These are phyloP conservation scores for Sinocyclocheilus rhinocerous DNA, from an alignment of 2,113 vertebrate species.

Conservation along the genomic window DNA sequence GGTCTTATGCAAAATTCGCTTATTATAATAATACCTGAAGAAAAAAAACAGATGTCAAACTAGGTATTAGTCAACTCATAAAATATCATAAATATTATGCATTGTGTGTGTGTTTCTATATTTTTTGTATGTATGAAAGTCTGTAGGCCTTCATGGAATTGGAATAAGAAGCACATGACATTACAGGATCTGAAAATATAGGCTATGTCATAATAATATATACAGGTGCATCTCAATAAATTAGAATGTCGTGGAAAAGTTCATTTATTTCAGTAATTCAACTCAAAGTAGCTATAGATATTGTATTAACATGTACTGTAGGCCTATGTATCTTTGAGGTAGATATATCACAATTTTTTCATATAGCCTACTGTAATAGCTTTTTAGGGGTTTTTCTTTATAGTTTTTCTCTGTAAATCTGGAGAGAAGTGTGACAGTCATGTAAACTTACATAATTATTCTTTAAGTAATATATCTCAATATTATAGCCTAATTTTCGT, in stretches of 20 bases:
- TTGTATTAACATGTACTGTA: too few relatives aligned
- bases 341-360: too few relatives aligned
- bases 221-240: too few relatives aligned
- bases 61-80: neutral
- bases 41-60: slow-evolving; percentile 6
- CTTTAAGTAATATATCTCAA: neutral
- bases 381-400: neutral
- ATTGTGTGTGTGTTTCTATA: neutral
- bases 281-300: too few relatives aligned
- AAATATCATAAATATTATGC: neutral
- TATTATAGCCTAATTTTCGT: too few relatives aligned
- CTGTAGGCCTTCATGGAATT: neutral
- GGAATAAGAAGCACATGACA: neutral
- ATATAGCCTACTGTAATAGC: too few relatives aligned
- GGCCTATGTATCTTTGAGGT: too few relatives aligned
- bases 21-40: slow-evolving; percentile 86
- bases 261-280: too few relatives aligned
- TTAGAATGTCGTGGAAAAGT: too few relatives aligned
- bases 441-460: neutral
- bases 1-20: slow-evolving; percentile 86
- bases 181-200: too few relatives aligned
- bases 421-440: neutral
- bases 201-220: too few relatives aligned
- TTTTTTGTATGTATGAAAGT: slow-evolving; percentile 33
- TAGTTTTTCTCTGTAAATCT: neutral